Evolutionary conservation across 92 coral and sea anemone genomes (phyloP).

Genomic region (Blastomussa wellsi): DNA sequence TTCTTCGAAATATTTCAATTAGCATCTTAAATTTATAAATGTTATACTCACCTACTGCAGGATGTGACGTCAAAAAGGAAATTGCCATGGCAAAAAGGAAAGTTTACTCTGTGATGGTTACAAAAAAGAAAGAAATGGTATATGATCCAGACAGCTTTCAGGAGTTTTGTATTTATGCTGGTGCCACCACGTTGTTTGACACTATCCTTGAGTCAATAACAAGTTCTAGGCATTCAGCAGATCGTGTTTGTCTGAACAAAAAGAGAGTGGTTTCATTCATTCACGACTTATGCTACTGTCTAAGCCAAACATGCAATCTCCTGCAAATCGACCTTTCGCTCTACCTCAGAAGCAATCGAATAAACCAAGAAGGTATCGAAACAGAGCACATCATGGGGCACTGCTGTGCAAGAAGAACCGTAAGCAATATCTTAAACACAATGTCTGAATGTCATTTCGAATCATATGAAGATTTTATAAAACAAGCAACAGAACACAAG

Average conservation of each 20-base stretch:
- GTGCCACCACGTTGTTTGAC: slow-evolving; percentile 47
- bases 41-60: slow-evolving; percentile 19
- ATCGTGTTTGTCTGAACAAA: slow-evolving; percentile 39
- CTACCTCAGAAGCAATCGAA: slow-evolving; percentile 41
- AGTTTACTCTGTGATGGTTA: slow-evolving; percentile 20
- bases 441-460: slow-evolving; percentile 27
- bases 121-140: slow-evolving; percentile 21
- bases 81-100: slow-evolving; percentile 24
- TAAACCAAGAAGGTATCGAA: slow-evolving; percentile 56
- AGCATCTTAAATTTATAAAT: not conserved
- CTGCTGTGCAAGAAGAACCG: slow-evolving; percentile 49
- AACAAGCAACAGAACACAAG: slow-evolving; percentile 39
- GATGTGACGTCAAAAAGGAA: slow-evolving; percentile 53
- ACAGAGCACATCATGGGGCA: slow-evolving; percentile 51
- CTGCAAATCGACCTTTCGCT: slow-evolving; percentile 59
- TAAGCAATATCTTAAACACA: slow-evolving; percentile 24
- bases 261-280: slow-evolving; percentile 40
- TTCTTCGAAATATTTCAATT: not conserved
- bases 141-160: slow-evolving; percentile 41
- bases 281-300: slow-evolving; percentile 50
- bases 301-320: slow-evolving; percentile 49
- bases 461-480: slow-evolving; percentile 32
- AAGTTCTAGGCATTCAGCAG: slow-evolving; percentile 40
- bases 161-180: slow-evolving; percentile 38
- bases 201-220: slow-evolving; percentile 43